These are phyloP conservation scores for Aphelinus atriplicis DNA, from an alignment of 1,140 invertebrate genomes.

Conservation along the genomic window DNA sequence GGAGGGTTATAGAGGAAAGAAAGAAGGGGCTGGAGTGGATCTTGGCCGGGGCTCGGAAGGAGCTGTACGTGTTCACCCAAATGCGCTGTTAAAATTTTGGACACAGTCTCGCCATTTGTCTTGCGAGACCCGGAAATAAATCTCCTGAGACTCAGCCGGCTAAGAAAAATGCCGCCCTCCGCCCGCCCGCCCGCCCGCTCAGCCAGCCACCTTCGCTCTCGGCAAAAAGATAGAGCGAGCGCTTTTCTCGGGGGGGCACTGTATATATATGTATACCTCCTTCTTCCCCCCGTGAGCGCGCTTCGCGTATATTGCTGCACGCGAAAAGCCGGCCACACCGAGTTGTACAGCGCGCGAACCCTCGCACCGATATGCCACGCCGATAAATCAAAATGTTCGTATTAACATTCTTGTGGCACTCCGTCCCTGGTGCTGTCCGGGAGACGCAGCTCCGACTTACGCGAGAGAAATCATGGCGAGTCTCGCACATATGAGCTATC, in stretches of 20 bases:
- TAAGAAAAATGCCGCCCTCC: conserved; percentile 65
- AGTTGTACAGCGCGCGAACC: conserved; percentile 38
- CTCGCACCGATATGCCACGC: conserved; percentile 55
- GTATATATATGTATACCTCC: no score
- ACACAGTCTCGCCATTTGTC: conserved; percentile 69
- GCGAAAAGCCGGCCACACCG: neutral
- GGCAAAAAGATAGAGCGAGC: conserved; percentile 10
- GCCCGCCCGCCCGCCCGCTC: conserved; percentile 47
- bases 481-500: neutral
- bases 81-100: conserved; percentile 69
- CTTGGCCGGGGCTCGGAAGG: conserved; percentile 5
- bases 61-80: conserved; percentile 62
- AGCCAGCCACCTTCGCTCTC: conserved; percentile 50
- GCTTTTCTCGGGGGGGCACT: neutral
- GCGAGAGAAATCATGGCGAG: conserved; percentile 26
- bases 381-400: conserved; percentile 66
- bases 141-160: conserved; percentile 65
- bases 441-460: neutral
- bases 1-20: neutral
- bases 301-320: no score
- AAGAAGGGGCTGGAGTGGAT: conserved; percentile 34
- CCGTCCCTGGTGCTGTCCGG: conserved; percentile 47
- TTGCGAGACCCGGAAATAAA: conserved; percentile 65
- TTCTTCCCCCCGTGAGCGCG: no score
- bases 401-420: conserved; percentile 65